phyloP scores from a whole-genome alignment of 2,797 vertebrate genomes.

The Thamnophis elegans region DNA sequence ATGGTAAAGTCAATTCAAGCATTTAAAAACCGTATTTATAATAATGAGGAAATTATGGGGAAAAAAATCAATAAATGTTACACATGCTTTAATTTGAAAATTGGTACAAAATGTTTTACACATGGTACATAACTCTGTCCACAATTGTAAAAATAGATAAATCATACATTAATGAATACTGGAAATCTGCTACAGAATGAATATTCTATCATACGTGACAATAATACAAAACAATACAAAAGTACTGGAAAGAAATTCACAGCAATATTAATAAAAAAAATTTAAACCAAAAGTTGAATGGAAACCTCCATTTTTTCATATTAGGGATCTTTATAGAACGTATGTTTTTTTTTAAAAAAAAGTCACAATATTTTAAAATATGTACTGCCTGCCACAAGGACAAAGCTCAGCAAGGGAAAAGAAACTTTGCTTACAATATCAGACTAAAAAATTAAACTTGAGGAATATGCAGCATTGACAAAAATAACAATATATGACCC shows the following conservation, averaged over 20 bases:
- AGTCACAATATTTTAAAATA: background rate
- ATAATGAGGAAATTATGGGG: background rate
- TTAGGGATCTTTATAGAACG: background rate
- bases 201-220: background rate
- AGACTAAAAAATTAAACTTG: background rate
- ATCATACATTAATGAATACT: background rate
- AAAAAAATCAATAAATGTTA: background rate
- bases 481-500: background rate
- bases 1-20: background rate
- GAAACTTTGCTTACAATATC: background rate
- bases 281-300: background rate
- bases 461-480: background rate
- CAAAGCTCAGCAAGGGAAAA: background rate
- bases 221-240: background rate
- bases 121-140: background rate
- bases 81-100: background rate
- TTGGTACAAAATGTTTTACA: background rate
- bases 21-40: background rate
- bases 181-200: background rate
- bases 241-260: background rate
- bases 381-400: background rate
- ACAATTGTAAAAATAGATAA: background rate
- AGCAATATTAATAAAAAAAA: background rate
- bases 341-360: background rate
- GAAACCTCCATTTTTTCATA: background rate